Conservation (phyloP, 1,140 invertebrate genomes). For the Doryteuthis pealeii region DNA sequence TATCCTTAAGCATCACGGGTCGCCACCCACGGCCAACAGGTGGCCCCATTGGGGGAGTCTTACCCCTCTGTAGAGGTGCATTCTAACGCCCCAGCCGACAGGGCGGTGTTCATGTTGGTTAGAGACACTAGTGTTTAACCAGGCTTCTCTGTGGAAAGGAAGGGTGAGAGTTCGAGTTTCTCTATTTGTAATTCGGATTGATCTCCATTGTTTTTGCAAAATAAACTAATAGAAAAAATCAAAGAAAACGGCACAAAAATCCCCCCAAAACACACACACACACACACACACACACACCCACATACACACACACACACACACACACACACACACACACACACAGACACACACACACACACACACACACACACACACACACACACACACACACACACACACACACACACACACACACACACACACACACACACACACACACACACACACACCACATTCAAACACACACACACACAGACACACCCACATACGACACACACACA, state of each 20-base stretch:
- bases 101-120: too few species aligned
- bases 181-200: neutral
- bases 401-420: neutral
- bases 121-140: too few species aligned
- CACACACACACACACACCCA: neutral
- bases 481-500: too few species aligned
- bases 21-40: too few species aligned
- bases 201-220: neutral
- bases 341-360: constrained; percentile 5
- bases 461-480: too few species aligned
- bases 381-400: constrained; percentile 1
- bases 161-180: neutral
- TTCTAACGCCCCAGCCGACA: too few species aligned
- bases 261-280: neutral
- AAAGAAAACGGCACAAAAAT: neutral
- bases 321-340: neutral
- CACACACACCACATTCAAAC: too few species aligned
- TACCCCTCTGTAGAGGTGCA: too few species aligned
- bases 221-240: neutral
- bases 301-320: neutral
- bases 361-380: constrained; percentile 9
- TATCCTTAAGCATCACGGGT: too few species aligned
- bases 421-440: constrained; percentile 1
- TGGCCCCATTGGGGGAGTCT: too few species aligned
- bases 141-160: neutral